Evolutionary conservation across 2,113 vertebrate genomes (phyloP).

Genomic region (Phrynosoma platyrhinos): DNA sequence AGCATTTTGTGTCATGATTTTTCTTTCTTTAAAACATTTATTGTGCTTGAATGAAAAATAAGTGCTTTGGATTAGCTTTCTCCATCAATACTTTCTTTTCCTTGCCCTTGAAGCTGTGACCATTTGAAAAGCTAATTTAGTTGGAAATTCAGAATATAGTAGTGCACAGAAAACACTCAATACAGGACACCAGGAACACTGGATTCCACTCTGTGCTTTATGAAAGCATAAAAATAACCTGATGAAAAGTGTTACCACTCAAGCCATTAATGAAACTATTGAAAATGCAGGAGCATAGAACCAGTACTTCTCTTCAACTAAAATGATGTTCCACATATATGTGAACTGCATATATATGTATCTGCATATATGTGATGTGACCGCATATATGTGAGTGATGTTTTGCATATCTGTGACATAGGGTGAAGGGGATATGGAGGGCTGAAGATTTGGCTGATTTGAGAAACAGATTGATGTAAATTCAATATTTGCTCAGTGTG

Average conservation of each 20-base stretch:
- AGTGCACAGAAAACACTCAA: neutral
- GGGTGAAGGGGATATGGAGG: neutral
- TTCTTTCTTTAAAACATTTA: conserved; percentile 3
- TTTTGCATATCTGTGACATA: neutral
- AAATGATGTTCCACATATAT: neutral
- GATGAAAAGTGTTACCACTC: neutral
- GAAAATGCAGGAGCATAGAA: neutral
- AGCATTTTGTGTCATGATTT: conserved; percentile 8
- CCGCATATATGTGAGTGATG: neutral
- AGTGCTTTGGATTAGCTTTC: neutral
- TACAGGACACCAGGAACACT: neutral
- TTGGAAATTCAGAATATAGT: neutral
- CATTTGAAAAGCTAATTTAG: conserved; percentile 21
- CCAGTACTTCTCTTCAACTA: neutral
- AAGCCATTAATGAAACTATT: neutral
- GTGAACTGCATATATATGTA: neutral
- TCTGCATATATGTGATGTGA: neutral
- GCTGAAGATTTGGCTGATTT: neutral
- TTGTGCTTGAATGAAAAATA: neutral
- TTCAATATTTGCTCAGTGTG: too few species aligned
- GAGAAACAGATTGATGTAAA: neutral
- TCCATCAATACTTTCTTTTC: neutral
- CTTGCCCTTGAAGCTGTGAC: neutral
- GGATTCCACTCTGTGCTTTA: conserved; percentile 14
- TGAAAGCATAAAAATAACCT: neutral